A percentile compares a stretch with the other conserved stretches of the same genome.
These are phyloP conservation scores for Dipus sagitta DNA, from an alignment of 2,797 vertebrate genomes.

Conservation along the genomic window DNA sequence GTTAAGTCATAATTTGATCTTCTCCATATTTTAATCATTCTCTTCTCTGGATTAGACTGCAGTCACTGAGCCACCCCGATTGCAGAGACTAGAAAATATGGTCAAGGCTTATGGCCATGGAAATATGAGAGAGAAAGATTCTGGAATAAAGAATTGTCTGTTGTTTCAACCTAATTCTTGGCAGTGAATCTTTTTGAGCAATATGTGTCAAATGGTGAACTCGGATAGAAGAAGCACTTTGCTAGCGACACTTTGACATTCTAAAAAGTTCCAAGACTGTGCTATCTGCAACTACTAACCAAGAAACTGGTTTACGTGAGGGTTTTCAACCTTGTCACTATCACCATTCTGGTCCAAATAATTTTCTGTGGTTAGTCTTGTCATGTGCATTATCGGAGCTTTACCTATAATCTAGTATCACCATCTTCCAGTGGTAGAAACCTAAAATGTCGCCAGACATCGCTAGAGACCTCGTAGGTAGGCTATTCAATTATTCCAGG, in stretches of 20 bases:
- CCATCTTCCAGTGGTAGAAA: not conserved
- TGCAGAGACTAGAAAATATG: not conserved
- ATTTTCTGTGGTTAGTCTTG: not conserved
- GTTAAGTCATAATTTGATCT: not conserved
- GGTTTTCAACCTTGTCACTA: not conserved
- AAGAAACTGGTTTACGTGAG: not conserved
- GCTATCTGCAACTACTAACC: not conserved
- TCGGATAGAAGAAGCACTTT: not conserved
- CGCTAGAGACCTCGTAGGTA: not conserved
- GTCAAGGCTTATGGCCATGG: not conserved
- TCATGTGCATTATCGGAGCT: not conserved
- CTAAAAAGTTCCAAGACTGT: not conserved
- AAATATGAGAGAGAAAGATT: not conserved
- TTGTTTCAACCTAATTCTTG: not conserved
- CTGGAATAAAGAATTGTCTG: not conserved
- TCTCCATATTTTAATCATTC: not conserved
- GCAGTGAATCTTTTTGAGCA: not conserved
- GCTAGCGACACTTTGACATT: not conserved
- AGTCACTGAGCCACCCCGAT: not conserved
- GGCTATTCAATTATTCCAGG: not conserved
- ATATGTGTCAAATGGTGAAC: not conserved
- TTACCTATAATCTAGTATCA: not conserved
- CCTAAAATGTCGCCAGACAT: not conserved
- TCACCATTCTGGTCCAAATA: not conserved
- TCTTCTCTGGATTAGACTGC: not conserved